Conservation (phyloP, 2,888 invertebrate genomes). For the Nesidiocoris tenuis region DNA sequence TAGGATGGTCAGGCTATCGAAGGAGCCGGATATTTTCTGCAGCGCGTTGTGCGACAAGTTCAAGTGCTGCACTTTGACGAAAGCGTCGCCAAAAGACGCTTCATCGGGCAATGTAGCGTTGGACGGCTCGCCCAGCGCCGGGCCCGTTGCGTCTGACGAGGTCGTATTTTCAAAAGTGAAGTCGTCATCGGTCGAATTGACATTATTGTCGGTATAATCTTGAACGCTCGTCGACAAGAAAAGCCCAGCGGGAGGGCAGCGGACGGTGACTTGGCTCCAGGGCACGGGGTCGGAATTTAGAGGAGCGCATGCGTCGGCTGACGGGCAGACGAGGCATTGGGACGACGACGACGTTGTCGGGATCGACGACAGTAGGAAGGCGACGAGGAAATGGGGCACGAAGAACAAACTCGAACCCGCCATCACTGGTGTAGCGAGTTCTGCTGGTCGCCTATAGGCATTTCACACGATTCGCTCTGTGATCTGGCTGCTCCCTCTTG, state of each 20-base stretch:
- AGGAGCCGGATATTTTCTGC: conserved; percentile 23
- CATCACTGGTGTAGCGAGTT: conserved; percentile 12
- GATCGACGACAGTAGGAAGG: not conserved
- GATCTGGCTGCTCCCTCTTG: not conserved
- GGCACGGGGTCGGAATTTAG: conserved; percentile 2
- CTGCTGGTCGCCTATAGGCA: not conserved
- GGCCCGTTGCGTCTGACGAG: not conserved
- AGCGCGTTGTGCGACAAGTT: conserved; percentile 43
- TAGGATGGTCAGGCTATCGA: conserved; percentile 49
- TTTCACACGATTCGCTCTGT: not conserved
- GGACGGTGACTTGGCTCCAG: conserved; percentile 12
- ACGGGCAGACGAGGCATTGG: conserved; percentile 23
- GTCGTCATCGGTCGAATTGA: not conserved
- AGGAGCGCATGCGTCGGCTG: conserved; percentile 2
- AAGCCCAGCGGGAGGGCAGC: not conserved
- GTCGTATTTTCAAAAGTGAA: not conserved
- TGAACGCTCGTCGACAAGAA: not conserved
- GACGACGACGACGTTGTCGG: not conserved
- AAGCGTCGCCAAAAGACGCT: not conserved
- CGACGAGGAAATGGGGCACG: conserved; percentile 17
- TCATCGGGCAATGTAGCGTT: not conserved
- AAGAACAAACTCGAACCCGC: conserved; percentile 20
- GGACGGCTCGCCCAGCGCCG: not conserved
- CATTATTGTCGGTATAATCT: not conserved
- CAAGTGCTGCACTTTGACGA: conserved; percentile 22